Base-by-base conservation (phyloP, 2,797 vertebrate genomes). In the Coreius guichenoti region DNA sequence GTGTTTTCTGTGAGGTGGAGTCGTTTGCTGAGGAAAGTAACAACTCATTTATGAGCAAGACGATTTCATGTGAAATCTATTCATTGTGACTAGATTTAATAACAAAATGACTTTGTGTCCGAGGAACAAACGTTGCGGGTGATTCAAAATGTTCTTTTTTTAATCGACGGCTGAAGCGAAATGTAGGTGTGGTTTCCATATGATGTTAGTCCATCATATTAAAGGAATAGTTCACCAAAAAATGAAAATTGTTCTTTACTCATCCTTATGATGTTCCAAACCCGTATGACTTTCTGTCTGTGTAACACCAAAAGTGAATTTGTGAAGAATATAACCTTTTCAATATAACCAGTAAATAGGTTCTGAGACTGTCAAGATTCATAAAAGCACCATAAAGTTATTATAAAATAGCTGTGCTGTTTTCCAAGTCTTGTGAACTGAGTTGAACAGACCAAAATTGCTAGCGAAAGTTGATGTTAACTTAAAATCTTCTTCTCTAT, bases 141-240 rank as follows among this genome's bases (percentile, higher is more conserved):
- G 11, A 61, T 23, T 68, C 56, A 79, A 77, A 83, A 77, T 68
- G 17, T 16, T 43, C 3, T 73, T 58, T 63, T 49, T 51, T 68
- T 23, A 43, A 69, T 31, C 82, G 9, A 29, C 16, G 45, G 74
- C 36, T 33, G 36, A 84, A 36, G 51, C 21, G 36, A 79, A 79
- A 61, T 61, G 73, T 70, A 79, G 74, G 74, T 70, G 83, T 84
- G 83, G 73, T 76, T 83, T 77, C 16, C 26, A 76, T 83, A 63
- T 36, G n/a, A 29, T 39, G 36, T 21, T 61, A 21, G 21, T 45
- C n/a, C 82, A 70, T 76, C 4, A 61, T 58, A 26, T 70, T 70
- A 84, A 84, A 77, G 63, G 47, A 80, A 51, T 79, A 79, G 76
- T 45, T 63, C 76, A 45, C 36, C n/a, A 43, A 67, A 49, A 74